Evolutionary conservation across 1,140 invertebrate species (phyloP).

Genomic region (Cheumatopsyche charites): DNA sequence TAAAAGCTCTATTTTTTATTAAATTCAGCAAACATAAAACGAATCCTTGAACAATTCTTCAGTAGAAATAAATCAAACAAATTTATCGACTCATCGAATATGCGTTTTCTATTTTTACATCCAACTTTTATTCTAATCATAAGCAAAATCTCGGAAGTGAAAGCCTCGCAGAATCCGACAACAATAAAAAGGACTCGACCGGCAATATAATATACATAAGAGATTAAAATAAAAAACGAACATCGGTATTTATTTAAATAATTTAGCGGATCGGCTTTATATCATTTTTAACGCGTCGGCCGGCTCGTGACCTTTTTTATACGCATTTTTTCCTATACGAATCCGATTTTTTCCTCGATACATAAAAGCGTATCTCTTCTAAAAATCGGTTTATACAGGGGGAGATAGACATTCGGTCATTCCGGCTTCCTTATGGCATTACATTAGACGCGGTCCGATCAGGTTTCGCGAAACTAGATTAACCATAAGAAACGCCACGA

Average conservation of each 20-base stretch:
- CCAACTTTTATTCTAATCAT: no score
- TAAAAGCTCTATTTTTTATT: no score
- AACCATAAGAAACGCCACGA: conserved; percentile 16
- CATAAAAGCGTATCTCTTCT: no score
- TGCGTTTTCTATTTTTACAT: no score
- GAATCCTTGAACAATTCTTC: no score
- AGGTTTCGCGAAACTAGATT: conserved; percentile 37
- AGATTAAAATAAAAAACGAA: no score
- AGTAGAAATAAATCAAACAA: no score
- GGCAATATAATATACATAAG: no score
- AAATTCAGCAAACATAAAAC: no score
- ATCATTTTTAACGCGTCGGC: conserved; percentile 9
- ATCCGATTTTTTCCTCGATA: background rate
- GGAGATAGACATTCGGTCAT: background rate
- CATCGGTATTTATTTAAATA: conserved; percentile 7
- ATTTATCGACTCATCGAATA: no score
- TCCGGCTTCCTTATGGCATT: conserved; percentile 7
- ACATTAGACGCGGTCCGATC: conserved; percentile 20
- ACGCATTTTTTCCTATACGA: background rate
- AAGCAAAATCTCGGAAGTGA: background rate
- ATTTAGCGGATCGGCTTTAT: conserved; percentile 9
- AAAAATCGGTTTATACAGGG: no score
- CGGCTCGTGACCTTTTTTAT: conserved; percentile 14
- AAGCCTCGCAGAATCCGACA: background rate
- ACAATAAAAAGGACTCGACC: conserved; percentile 12